These are phyloP conservation scores for Mungos mungo DNA, from an alignment of 2,113 vertebrate genomes.

Conservation along the genomic window DNA sequence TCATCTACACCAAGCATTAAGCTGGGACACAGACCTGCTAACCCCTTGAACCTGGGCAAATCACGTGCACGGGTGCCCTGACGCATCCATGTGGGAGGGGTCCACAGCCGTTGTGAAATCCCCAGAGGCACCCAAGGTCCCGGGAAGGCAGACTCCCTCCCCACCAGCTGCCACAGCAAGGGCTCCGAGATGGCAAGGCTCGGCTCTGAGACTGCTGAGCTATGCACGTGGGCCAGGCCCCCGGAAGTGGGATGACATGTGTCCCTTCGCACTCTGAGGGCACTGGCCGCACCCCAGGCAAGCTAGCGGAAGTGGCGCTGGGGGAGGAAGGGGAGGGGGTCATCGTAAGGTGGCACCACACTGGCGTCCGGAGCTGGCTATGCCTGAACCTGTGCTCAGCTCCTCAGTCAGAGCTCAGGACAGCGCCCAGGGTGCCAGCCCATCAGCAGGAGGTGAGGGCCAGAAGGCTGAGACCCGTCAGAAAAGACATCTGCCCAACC, in stretches of 20 bases:
- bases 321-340: not conserved
- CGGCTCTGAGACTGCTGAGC: not conserved
- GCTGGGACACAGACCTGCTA: not conserved
- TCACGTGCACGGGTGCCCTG: not conserved
- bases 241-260: rapidly evolving
- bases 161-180: not conserved
- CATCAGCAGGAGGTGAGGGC: not conserved
- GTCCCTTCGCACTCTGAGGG: not conserved
- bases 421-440: not conserved
- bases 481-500: not conserved
- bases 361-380: not conserved
- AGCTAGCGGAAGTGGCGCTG: rapidly evolving
- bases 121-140: not conserved
- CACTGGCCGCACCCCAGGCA: not conserved
- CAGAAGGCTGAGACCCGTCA: not conserved
- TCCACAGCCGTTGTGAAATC: not conserved
- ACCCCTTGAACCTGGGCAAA: not conserved
- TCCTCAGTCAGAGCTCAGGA: not conserved
- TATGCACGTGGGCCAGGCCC: rapidly evolving
- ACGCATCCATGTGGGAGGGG: no score
- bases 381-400: not conserved
- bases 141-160: not conserved
- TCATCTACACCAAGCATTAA: not conserved
- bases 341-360: not conserved
- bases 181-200: not conserved